These are phyloP conservation scores for Elysia crispata DNA, from an alignment of 2,888 invertebrate genomes.

Conservation along the genomic window DNA sequence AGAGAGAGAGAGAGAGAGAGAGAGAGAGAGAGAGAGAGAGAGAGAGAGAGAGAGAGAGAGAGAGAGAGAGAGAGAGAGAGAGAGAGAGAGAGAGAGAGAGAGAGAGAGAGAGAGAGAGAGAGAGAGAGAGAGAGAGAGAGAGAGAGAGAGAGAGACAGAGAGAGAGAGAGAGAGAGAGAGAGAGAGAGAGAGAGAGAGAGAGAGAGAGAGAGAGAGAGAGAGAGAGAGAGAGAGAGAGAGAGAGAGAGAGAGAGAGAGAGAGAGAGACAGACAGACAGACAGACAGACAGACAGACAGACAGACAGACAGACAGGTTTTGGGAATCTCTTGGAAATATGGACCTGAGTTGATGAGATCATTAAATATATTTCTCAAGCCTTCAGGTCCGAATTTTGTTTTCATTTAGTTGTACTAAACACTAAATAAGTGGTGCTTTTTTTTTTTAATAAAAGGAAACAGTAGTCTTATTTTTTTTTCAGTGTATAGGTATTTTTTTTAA, in stretches of 20 bases:
- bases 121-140: background rate
- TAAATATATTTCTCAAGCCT: background rate
- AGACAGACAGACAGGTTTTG: background rate
- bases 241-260: slow-evolving; percentile 9
- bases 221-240: slow-evolving; percentile 9
- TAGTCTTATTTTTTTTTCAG: too few species aligned
- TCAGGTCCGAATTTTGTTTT: too few species aligned
- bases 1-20: slow-evolving; percentile 28
- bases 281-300: background rate
- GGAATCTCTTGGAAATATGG: background rate
- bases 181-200: background rate
- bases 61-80: background rate
- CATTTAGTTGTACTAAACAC: too few species aligned
- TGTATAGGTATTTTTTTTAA: too few species aligned
- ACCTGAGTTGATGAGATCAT: background rate
- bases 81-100: background rate
- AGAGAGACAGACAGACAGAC: background rate
- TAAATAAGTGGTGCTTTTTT: too few species aligned
- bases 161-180: background rate
- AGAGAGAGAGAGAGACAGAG: background rate
- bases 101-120: background rate
- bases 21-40: slow-evolving; percentile 34
- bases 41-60: slow-evolving; percentile 23
- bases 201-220: slow-evolving; percentile 9
- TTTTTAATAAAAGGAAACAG: too few species aligned